Base-by-base conservation (phyloP, 2,888 invertebrate genomes). In the Ephialtes manifestator region DNA sequence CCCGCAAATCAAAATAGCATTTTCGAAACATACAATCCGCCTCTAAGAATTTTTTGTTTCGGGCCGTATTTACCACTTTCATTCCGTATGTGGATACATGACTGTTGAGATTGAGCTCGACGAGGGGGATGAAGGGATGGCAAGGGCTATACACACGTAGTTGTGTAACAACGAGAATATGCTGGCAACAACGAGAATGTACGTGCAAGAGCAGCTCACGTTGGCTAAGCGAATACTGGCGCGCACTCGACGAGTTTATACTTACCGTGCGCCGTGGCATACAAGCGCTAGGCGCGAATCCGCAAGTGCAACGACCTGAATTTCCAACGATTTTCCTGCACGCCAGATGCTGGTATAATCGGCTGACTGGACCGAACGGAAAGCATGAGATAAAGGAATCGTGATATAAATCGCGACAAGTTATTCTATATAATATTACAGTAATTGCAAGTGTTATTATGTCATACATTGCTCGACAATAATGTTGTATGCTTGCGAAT, bases 241-340 rank as follows among this genome's bases (percentile, higher is more conserved):
- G 60, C 65, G 51, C 72, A 58, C 77, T 77, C 67, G 31, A 15
- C 51, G 39, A n/a, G 75, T 78, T 81, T 78, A 63, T 78, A 70
- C 74, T 60, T 63, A n/a, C 53, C 15, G 68, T 67, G 53, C 46
- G 51, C 11, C 48, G 48, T 24, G 46, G 53, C 35, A n/a, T n/a
- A 55, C 13, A 20, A 24, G 43, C 58, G 13, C 18, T 51, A 75
- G 58, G 75, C 79, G 71, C 71, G 79, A 79, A 82, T 85, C 46
- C 76, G 82, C 75, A 82, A 80, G 85, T 85, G 82, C 85, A 85
- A 79, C 82, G 85, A 85, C 85, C 85, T 82, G 82, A 85, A 85
- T 85, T 76, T 65, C 65, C 85, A 82, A 82, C 85, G 85, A 85
- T 85, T 79, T 82, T 67, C 51, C 79, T 79, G 76, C 82, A 79